Base-by-base conservation (phyloP, 2,888 invertebrate genomes). In the Lysandra coridon region DNA sequence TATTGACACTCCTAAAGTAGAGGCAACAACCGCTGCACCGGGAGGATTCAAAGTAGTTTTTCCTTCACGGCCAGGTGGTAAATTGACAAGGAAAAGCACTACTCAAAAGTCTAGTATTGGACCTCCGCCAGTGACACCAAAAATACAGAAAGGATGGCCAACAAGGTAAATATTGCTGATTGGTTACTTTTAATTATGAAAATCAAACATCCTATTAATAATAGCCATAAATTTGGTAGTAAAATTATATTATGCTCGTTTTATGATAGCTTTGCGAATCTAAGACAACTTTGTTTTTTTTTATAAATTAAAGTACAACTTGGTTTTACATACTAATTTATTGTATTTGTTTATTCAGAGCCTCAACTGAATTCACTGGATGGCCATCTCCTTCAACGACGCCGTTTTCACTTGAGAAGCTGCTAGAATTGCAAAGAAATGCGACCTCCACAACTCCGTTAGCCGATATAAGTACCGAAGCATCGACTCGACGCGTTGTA, bases 301-400 rank as follows among this genome's bases (percentile, higher is more conserved):
- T 57, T 4, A 4, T 57, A 57, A 57, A 17, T 17, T 17, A 17
- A 57, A 17, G 17, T 17, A 17, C 1, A 17, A 57, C 57, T 57
- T 57, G 4, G 17, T 57, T 57, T 57, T 62, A n/a, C 62, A 62
- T 62, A 7, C 17, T 17, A 64, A 64, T 69, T 37, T 5, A 37
- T 69, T 64, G 10, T 2, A 4, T 23, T 64, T 64, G 1, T 30
- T 30, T 64, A 79, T 81, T 78, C 85, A 97, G 97, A 90, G 97
- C 97, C 37, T 97, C 98, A 10, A 98, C 98, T 30, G 98, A 98
- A 89, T 98, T 98, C 85, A 98, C 98, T 17, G 98, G 98, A 23
- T 98, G 98, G 98, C 98, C 98, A 14, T 97, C 98, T 0, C 97
- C 97, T 6, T 97, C 98, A 1, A 98, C 98, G 0, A 98, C 98